A percentile compares a stretch with the other conserved stretches of the same genome.
These are phyloP conservation scores for Apis florea DNA, from an alignment of 1,140 invertebrate genomes.

Conservation along the genomic window DNA sequence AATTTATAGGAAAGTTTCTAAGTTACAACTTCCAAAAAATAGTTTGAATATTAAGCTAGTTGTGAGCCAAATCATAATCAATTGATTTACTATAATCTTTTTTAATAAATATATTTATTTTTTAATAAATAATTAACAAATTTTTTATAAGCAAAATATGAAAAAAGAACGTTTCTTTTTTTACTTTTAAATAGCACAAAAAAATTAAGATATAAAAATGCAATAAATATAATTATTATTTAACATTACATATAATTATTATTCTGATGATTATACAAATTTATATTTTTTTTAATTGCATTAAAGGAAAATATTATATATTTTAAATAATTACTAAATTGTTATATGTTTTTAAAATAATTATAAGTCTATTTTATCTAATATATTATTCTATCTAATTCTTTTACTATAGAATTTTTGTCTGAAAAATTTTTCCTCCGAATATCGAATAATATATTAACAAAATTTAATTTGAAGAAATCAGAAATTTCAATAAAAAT, in stretches of 20 bases:
- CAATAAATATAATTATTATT: no score
- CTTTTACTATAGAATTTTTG: conserved; percentile 33
- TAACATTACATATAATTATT: not conserved
- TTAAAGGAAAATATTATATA: not conserved
- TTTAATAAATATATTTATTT: not conserved
- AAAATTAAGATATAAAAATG: no score
- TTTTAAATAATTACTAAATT: not conserved
- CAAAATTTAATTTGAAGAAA: not conserved
- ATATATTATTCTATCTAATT: not conserved
- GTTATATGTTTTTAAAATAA: not conserved
- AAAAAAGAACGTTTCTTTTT: not conserved
- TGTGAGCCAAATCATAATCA: not conserved
- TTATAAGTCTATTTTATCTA: conserved; percentile 1
- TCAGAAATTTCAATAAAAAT: no score
- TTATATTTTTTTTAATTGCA: not conserved
- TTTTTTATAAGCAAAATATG: not conserved
- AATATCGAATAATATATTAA: conserved; percentile 21
- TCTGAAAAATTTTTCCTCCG: conserved; percentile 49
- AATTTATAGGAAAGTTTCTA: not conserved
- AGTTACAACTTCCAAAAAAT: not conserved
- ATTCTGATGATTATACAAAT: not conserved
- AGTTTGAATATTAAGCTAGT: not conserved
- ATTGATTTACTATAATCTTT: not conserved
- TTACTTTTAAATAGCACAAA: not conserved
- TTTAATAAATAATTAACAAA: not conserved